Percentiles rank a stretch among this genome's conserved stretches.
Conservation (phyloP, 1,140 invertebrate genomes). For the Heliconius eleuchia region DNA sequence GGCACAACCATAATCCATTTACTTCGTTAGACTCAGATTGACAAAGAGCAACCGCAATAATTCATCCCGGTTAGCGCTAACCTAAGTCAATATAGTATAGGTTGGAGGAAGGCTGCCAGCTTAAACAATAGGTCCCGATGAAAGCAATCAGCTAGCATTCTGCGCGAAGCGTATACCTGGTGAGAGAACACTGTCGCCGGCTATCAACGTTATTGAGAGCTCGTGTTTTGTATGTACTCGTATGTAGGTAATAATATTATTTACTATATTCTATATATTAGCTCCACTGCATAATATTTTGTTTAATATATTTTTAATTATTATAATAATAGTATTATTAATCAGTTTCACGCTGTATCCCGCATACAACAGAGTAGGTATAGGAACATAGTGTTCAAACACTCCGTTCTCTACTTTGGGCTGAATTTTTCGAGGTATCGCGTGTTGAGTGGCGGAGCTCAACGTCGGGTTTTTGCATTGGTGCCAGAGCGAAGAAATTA, state of each 20-base stretch:
- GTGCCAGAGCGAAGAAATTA: no score
- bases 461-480: no score
- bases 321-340: no score
- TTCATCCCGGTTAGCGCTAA: background rate
- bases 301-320: no score
- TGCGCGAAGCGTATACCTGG: constrained; percentile 2
- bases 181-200: background rate
- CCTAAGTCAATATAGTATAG: constrained; percentile 15
- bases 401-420: no score
- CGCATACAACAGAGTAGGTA: no score
- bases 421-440: no score
- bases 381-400: no score
- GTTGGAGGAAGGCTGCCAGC: constrained; percentile 1
- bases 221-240: background rate
- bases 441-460: no score
- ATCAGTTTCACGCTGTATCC: no score
- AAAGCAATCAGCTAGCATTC: constrained; percentile 35
- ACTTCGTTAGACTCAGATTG: background rate
- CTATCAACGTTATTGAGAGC: background rate
- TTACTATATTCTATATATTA: no score
- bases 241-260: background rate
- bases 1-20: background rate
- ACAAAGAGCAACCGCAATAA: background rate
- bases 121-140: constrained; percentile 35
- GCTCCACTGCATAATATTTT: no score